Conservation (phyloP, 1,140 invertebrate genomes). For the Tetramorium alpestre region DNA sequence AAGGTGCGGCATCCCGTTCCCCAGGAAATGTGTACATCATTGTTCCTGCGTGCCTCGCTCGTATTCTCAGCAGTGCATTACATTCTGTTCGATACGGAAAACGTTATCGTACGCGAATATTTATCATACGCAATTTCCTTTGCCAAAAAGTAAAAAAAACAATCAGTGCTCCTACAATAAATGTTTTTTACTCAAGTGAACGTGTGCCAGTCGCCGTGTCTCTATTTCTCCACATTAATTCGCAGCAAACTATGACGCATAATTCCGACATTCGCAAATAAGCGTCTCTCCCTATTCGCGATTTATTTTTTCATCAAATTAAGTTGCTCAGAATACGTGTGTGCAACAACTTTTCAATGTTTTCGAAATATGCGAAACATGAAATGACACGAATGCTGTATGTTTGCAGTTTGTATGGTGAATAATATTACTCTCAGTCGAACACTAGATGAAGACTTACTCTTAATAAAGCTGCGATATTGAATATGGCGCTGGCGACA, state of each 20-base stretch:
- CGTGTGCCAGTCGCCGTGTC: background rate
- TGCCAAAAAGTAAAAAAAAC: background rate
- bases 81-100: constrained; percentile 53
- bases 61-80: constrained; percentile 56
- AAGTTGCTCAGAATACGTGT: background rate
- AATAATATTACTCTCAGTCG: background rate
- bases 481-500: background rate
- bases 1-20: constrained; percentile 15
- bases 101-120: constrained; percentile 30
- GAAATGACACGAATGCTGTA: background rate
- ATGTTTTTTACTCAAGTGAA: background rate
- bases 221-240: background rate
- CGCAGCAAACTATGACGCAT: background rate
- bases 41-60: constrained; percentile 17
- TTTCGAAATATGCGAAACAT: background rate
- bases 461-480: constrained; percentile 33
- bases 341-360: background rate
- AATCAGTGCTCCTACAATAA: background rate
- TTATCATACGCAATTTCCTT: constrained; percentile 36
- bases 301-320: constrained; percentile 46
- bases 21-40: constrained; percentile 45
- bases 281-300: background rate
- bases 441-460: background rate
- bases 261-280: background rate
- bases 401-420: background rate